Conservation (phyloP, 2,113 vertebrate genomes). For the Mustelus asterias region DNA sequence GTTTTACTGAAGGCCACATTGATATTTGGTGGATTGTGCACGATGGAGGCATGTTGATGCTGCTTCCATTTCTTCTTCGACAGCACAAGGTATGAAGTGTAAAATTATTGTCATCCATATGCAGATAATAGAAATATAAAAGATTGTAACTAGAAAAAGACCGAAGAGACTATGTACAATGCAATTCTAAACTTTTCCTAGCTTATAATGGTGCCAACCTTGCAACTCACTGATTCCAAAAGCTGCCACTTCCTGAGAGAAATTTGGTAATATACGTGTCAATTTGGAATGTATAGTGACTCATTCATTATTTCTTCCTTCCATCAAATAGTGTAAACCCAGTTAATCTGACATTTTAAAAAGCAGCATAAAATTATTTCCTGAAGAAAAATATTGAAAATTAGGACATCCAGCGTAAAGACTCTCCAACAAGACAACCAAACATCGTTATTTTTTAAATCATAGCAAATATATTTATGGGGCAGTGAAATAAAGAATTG, state of each 20-base stretch:
- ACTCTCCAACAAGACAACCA: background rate
- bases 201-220: background rate
- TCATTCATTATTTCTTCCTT: background rate
- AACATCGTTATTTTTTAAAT: background rate
- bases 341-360: background rate
- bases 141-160: background rate
- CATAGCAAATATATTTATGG: background rate
- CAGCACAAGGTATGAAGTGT: constrained; percentile 79
- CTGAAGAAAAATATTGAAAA: background rate
- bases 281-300: background rate
- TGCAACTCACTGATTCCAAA: background rate
- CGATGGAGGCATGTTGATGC: constrained; percentile 95
- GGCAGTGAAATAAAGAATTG: background rate
- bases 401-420: background rate
- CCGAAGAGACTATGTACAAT: background rate
- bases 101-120: background rate
- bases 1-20: constrained; percentile 90
- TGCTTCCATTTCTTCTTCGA: constrained; percentile 91
- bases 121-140: background rate
- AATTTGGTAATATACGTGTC: background rate
- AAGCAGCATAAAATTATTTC: background rate
- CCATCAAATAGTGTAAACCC: background rate
- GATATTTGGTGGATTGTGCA: constrained; percentile 99
- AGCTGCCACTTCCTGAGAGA: background rate
- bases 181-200: background rate